Percentiles rank a stretch among this genome's conserved stretches.
These are phyloP conservation scores for Drosophila mettleri DNA, from an alignment of 2,888 invertebrate genomes.

Conservation along the genomic window DNA sequence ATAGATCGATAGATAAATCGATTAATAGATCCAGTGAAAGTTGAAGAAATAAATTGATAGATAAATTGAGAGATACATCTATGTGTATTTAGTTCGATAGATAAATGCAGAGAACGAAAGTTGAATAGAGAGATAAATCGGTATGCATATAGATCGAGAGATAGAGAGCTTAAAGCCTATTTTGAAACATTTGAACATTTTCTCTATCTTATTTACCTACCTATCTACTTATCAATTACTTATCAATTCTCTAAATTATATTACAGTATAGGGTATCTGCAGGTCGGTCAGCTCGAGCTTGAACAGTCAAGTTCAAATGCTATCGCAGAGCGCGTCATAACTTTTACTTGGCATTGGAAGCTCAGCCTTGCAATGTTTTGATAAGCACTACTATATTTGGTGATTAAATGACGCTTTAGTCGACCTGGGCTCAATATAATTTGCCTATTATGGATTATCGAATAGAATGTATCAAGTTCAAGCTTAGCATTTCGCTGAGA, in stretches of 20 bases:
- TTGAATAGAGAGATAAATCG: too few species aligned
- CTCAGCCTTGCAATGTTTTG: background rate
- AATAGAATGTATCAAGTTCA: background rate
- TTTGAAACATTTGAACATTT: background rate
- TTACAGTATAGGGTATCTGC: background rate
- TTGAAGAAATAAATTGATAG: background rate
- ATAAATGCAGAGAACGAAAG: background rate
- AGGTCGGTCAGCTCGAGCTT: background rate
- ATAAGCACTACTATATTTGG: background rate
- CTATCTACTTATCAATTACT: too few species aligned
- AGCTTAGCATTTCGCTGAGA: background rate
- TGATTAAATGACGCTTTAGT: background rate
- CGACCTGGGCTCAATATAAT: background rate
- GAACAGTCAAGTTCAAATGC: background rate
- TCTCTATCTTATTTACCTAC: background rate
- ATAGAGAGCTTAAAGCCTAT: too few species aligned
- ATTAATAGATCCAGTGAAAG: background rate
- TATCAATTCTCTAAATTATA: background rate
- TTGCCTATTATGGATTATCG: background rate
- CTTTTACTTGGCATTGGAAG: slow-evolving; percentile 7
- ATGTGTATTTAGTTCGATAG: background rate
- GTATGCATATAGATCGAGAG: too few species aligned
- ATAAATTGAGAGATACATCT: background rate
- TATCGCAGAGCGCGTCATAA: slow-evolving; percentile 5
- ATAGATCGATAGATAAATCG: background rate